Base-by-base conservation (phyloP, 2,113 vertebrate species). In the Tetrao urogallus region DNA sequence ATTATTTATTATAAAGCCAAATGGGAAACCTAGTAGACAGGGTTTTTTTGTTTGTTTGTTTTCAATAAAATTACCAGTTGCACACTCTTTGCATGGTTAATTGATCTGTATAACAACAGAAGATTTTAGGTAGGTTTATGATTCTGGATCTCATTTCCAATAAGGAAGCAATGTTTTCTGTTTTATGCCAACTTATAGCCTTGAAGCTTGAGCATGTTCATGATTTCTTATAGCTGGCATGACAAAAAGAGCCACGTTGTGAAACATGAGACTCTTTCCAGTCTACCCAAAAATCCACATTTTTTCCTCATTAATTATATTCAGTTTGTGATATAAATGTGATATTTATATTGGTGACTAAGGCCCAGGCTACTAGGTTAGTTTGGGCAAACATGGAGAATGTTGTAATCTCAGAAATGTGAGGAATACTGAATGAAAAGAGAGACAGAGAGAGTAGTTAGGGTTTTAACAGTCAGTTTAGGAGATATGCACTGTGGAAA, bases 191-290 rank as follows among this genome's bases (percentile, higher is more conserved):
- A 43, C 71, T 93, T 25, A 67, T 8, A 91, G 28, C 48, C 71
- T 79, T 65, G 72, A 45, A 92, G 52, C 25, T 79, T 58, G 58
- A 89, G 48, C 30, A 80, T 91, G 90, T 77, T 82, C 64, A 73
- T 17, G 27, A 38, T 67, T 91, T 91, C 92, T 74, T 74, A 30
- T 17, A 88, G 76, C 75, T 72, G 89, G 76, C 17, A 74, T 47
- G 82, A 91, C 79, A 92, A 88, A 96, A 93, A 69, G 85, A 96
- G 61, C 45, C 92, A 89, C 64, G 47, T 83, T 87, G 69, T 88
- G 79, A 88, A 95, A 94, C 36, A 86, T 77, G 64, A 90, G 85
- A 72, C 72, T 87, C 84, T 82, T 88, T 94, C 82, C 87, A 82
- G 56, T 63, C 81, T 73, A 89, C 60, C 66, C 64, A 79, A 87